Evolutionary conservation across 1,140 invertebrate species (phyloP).

Genomic region (Schlechtendalia chinensis): DNA sequence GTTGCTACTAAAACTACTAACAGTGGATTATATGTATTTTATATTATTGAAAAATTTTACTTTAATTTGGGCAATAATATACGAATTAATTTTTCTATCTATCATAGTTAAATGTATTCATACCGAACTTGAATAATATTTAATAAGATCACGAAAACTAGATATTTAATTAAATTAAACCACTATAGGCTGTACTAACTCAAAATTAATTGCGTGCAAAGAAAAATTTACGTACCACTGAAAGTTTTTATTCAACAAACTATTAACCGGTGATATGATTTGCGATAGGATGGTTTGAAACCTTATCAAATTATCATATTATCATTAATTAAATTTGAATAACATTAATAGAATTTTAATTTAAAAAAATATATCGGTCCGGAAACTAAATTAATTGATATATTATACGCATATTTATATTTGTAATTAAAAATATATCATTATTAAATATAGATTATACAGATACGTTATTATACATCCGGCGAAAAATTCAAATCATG

Average conservation of each 20-base stretch:
- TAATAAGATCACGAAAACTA: too few relatives aligned
- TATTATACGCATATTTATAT: background rate
- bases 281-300: background rate
- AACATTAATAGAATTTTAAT: background rate
- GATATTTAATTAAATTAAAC: constrained; percentile 6
- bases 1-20: too few relatives aligned
- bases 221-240: background rate
- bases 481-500: too few relatives aligned
- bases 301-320: background rate
- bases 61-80: too few relatives aligned
- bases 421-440: background rate
- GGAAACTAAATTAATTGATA: background rate
- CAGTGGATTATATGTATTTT: too few relatives aligned
- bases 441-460: background rate
- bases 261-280: background rate
- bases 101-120: too few relatives aligned
- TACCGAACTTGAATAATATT: too few relatives aligned
- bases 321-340: background rate
- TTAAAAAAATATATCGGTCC: background rate
- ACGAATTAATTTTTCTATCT: too few relatives aligned
- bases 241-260: background rate
- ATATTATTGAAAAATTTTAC: too few relatives aligned
- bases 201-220: constrained; percentile 9
- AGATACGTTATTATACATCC: too few relatives aligned
- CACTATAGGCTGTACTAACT: too few relatives aligned